Conservation (phyloP, 2,113 vertebrate species). For the pig (Sus scrofa) region T2T-Sscrofa CM000824.6:204088001-204088500, state of each 20-base stretch:
- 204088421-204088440: neutral
- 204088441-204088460: neutral
- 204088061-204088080: neutral
- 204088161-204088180: neutral
- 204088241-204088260: neutral
- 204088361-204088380: rapidly evolving
- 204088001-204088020: neutral
- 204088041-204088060: neutral
- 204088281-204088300: neutral
- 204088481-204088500: neutral
- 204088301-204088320: neutral
- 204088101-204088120: neutral
- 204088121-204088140: neutral
- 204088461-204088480: neutral
- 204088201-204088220: neutral
- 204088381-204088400: neutral
- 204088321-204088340: neutral
- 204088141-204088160: neutral
- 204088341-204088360: neutral
- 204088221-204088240: neutral
- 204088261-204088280: neutral
- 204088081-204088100: neutral
- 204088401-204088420: neutral
- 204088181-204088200: neutral
- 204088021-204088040: neutral